Evolutionary conservation across 2,888 invertebrate genomes (phyloP), one percentile per base, ranked within the genome.

Genomic region (Alviniconcha strummeri): DNA sequence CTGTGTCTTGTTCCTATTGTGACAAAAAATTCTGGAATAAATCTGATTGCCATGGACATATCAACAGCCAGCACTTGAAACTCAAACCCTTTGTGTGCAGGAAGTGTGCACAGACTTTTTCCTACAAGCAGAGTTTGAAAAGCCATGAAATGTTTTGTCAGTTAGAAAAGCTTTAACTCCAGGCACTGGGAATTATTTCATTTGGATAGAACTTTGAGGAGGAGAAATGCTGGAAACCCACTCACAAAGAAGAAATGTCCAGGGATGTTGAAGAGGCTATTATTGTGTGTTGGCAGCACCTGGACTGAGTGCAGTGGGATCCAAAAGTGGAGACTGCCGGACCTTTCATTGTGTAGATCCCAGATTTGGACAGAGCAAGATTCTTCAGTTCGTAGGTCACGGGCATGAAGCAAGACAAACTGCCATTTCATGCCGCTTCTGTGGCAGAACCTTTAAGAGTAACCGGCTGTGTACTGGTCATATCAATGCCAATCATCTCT

Each of bases 21-120:
- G 83, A 80, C n/a, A 86, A 84, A 82, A 80, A 77, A 19, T 86
- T 86, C 77, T 80, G 81, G 84, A 86, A 86, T 75, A 86, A 83
- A 75, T 84, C 86, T 79, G 86, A 86, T 82, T 84, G 84, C 52
- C 19, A 79, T n/a, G 86, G 86, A 13, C 86, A 86, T 69, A 76
- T 84, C 52, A 86, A 86, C 76, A 86, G 84, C 56, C 80, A 81
- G 60, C 86, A 86, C 79, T 80, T 86, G 36, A 84, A 86, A 17
- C 74, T 76, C 52, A 86, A 82, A 52, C 84, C 86, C 13, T 86
- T 80, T 82, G 77, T 84, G 9, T 86, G 86, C 76, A 80, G 81
- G 36, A 80, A 80, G 56, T 86, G 86, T 80, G 54, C 82, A 57
- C 64, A 81, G 15, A 56, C 79, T 52, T 86, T 83, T 72, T 84